Conservation (phyloP, 2,113 vertebrate genomes). For the Lophius piscatorius region DNA sequence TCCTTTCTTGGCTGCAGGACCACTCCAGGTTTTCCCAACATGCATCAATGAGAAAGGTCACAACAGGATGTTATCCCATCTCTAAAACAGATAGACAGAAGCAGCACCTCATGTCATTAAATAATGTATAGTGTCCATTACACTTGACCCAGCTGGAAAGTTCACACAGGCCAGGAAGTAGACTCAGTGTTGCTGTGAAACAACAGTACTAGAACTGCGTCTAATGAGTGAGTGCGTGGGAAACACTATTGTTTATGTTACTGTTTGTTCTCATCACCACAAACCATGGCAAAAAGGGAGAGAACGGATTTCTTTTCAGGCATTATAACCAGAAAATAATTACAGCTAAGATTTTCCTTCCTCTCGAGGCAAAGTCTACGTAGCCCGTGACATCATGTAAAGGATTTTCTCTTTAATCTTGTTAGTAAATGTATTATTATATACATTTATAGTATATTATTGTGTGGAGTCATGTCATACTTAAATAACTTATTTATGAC, state of each 20-base stretch:
- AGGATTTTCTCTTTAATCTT: too few species aligned
- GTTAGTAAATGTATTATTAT: too few species aligned
- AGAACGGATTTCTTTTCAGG: conserved; percentile 4
- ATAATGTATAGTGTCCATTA: conserved; percentile 30
- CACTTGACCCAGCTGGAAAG: conserved; percentile 44
- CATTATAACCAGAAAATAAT: too few species aligned
- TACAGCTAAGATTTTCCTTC: too few species aligned
- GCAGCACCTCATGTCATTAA: conserved; percentile 8
- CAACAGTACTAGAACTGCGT: conserved; percentile 14
- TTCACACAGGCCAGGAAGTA: conserved; percentile 22
- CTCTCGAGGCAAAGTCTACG: too few species aligned
- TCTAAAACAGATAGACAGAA: conserved; percentile 17
- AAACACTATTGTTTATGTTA: conserved; percentile 31
- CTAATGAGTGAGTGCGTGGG: conserved; percentile 13
- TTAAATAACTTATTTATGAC: too few species aligned
- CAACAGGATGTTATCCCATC: too few species aligned
- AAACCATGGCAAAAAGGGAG: conserved; percentile 13
- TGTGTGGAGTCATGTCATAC: too few species aligned
- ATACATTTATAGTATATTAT: too few species aligned
- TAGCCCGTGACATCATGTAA: too few species aligned
- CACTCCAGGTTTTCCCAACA: too few species aligned
- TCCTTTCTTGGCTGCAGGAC: neutral
- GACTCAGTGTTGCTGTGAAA: conserved; percentile 33
- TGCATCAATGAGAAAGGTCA: too few species aligned
- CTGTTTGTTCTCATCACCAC: conserved; percentile 41